A percentile compares a stretch with the other conserved stretches of the same genome.
Evolutionary conservation across 1,140 invertebrate genomes (phyloP).

Genomic region (Antheraea pernyi): DNA sequence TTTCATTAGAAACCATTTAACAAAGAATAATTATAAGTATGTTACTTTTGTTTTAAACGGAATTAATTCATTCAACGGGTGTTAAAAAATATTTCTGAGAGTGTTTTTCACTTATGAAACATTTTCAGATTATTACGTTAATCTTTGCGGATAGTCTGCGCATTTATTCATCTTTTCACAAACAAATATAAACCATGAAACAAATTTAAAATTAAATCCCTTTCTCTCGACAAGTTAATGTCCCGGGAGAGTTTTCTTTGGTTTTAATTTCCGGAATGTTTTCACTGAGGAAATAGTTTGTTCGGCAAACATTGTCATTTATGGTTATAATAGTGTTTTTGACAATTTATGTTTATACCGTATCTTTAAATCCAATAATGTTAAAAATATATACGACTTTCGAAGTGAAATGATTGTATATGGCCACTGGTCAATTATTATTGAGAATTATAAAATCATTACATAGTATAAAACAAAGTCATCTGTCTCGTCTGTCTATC

Average conservation of each 20-base stretch:
- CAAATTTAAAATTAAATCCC: conserved; percentile 65
- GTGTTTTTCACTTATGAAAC: background rate
- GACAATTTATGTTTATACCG: background rate
- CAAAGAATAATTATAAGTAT: background rate
- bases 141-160: conserved; percentile 25
- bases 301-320: conserved; percentile 21
- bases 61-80: background rate
- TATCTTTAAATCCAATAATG: too few relatives aligned
- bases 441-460: too few relatives aligned
- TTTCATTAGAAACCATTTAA: background rate
- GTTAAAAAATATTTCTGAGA: background rate
- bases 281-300: conserved; percentile 64
- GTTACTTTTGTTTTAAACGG: background rate
- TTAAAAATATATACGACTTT: too few relatives aligned
- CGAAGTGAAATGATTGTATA: too few relatives aligned
- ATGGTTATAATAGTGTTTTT: background rate
- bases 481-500: too few relatives aligned
- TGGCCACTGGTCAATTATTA: too few relatives aligned
- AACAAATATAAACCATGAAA: conserved; percentile 52
- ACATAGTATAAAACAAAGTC: too few relatives aligned
- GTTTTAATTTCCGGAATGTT: conserved; percentile 67
- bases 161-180: conserved; percentile 41
- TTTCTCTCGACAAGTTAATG: conserved; percentile 57
- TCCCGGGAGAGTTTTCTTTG: conserved; percentile 59
- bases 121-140: background rate